These are phyloP conservation scores for Campylorhamphus procurvoides DNA, from an alignment of 2,113 vertebrate species.

Conservation along the genomic window DNA sequence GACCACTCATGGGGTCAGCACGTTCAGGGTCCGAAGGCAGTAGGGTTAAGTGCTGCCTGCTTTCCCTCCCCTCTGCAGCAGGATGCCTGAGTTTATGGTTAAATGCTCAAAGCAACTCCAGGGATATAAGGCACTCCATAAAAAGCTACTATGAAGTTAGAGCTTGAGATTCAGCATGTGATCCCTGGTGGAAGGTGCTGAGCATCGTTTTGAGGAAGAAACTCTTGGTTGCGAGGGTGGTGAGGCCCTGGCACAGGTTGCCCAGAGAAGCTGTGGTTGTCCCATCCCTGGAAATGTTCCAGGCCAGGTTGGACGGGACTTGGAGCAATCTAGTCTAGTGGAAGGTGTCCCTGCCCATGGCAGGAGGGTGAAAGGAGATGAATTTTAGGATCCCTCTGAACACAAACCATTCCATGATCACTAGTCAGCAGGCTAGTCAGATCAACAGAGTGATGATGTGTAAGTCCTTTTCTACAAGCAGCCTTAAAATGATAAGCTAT, in stretches of 20 bases:
- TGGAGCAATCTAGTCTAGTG: background rate
- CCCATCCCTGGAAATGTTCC: background rate
- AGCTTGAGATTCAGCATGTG: background rate
- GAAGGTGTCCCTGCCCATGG: background rate
- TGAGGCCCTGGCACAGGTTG: background rate
- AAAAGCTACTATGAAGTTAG: background rate
- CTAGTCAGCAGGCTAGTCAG: background rate
- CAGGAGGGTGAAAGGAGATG: background rate
- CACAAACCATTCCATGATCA: background rate
- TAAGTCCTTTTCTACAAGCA: background rate
- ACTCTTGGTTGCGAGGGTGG: background rate
- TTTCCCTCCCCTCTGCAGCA: background rate
- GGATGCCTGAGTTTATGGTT: background rate
- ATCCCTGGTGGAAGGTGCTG: background rate
- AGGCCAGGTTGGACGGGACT: background rate
- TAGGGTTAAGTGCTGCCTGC: background rate
- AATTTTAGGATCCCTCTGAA: background rate
- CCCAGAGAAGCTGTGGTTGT: background rate
- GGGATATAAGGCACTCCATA: background rate
- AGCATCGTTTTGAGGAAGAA: background rate
- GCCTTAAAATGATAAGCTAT: accelerated
- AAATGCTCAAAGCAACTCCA: background rate
- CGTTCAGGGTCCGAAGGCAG: background rate
- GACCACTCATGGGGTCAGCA: conserved; percentile 21
- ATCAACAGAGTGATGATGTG: background rate